A percentile compares a stretch with the other conserved stretches of the same genome.
Conservation (phyloP, 2,113 vertebrate genomes). For the Notarius lentiginosus region DNA sequence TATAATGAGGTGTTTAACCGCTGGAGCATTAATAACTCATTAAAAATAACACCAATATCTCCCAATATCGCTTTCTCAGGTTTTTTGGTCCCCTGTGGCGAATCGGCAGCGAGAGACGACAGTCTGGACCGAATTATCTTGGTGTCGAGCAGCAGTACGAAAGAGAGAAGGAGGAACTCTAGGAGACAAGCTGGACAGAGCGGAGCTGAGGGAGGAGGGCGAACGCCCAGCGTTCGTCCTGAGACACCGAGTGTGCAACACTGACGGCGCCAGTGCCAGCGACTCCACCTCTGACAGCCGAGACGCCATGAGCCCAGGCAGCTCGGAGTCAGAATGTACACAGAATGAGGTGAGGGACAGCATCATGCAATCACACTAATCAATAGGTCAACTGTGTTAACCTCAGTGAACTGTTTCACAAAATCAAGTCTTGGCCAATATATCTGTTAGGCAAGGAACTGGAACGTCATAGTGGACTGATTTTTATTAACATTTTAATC, state of each 20-base stretch:
- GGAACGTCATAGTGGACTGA: not conserved
- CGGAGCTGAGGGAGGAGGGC: constrained; percentile 64
- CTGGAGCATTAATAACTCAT: constrained; percentile 1
- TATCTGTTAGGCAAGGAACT: not conserved
- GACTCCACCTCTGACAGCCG: constrained; percentile 45
- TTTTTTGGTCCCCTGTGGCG: constrained; percentile 8
- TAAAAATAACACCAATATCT: not conserved
- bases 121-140: constrained; percentile 41
- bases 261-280: constrained; percentile 17
- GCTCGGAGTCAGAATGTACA: constrained; percentile 59
- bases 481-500: not conserved
- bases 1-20: not conserved
- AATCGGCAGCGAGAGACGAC: not conserved
- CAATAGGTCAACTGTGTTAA: not conserved
- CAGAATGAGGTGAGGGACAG: constrained; percentile 63
- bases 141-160: constrained; percentile 29
- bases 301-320: constrained; percentile 55
- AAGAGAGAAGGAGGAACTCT: not conserved
- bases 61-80: not conserved
- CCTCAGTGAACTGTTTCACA: not conserved
- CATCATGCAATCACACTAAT: not conserved
- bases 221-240: constrained; percentile 69
- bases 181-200: constrained; percentile 73
- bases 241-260: constrained; percentile 63
- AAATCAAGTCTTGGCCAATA: not conserved